Conservation (phyloP, 1,140 invertebrate genomes). For the Lordiphosa stackelbergi region DNA sequence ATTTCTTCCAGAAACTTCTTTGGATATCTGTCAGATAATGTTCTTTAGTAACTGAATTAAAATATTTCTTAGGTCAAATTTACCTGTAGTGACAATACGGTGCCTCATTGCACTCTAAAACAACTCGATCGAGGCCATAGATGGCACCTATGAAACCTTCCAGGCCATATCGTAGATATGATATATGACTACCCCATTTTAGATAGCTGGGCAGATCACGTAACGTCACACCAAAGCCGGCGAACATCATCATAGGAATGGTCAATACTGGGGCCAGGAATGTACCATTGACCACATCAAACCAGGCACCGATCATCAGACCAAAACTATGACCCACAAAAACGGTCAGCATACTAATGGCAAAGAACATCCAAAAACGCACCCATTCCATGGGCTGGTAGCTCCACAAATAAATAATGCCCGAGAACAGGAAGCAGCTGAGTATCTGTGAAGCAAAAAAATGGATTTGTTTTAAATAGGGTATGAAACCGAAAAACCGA, state of each 20-base stretch:
- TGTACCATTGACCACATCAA: constrained; percentile 89
- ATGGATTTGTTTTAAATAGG: background rate
- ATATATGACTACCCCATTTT: constrained; percentile 91
- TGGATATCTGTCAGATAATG: constrained; percentile 79
- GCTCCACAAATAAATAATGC: constrained; percentile 92
- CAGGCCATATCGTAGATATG: constrained; percentile 92
- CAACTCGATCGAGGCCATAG: constrained; percentile 85
- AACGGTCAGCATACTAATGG: constrained; percentile 87
- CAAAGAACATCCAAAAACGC: constrained; percentile 90
- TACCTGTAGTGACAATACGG: constrained; percentile 87
- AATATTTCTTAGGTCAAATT: background rate
- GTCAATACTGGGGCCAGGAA: constrained; percentile 87
- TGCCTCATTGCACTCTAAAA: constrained; percentile 81
- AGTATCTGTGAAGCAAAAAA: constrained; percentile 79
- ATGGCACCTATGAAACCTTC: constrained; percentile 90
- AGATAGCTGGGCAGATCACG: constrained; percentile 87
- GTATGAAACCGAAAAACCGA: too few species aligned
- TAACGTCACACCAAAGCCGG: constrained; percentile 88
- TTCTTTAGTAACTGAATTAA: background rate
- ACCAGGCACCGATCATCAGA: constrained; percentile 90
- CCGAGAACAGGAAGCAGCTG: constrained; percentile 86
- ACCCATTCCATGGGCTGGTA: constrained; percentile 87
- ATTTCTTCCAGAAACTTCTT: constrained; percentile 87
- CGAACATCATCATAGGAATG: constrained; percentile 92
- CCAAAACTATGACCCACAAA: constrained; percentile 94